Evolutionary conservation across 2,888 invertebrate genomes (phyloP).

Genomic region (Bimastos eiseni): DNA sequence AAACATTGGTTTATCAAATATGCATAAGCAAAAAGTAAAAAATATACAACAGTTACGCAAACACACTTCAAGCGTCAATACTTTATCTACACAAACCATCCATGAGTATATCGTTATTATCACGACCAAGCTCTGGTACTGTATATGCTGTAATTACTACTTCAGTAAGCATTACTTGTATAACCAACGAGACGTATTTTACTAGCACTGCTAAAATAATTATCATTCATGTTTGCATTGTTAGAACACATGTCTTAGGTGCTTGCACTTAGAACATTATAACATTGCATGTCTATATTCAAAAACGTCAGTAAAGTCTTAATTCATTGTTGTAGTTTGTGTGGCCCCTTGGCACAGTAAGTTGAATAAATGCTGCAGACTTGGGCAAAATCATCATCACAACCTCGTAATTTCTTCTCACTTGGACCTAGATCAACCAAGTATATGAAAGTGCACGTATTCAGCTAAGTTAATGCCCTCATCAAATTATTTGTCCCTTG

Average conservation of each 20-base stretch:
- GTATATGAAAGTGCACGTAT: background rate
- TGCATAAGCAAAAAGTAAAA: background rate
- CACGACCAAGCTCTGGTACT: background rate
- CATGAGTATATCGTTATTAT: background rate
- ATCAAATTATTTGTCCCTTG: background rate
- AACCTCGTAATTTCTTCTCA: background rate
- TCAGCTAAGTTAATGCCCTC: background rate
- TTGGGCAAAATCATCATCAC: background rate
- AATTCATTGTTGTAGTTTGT: background rate
- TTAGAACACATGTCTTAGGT: background rate
- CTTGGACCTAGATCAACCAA: background rate
- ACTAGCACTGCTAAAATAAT: background rate
- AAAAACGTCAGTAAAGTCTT: background rate
- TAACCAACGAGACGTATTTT: background rate
- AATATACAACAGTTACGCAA: background rate
- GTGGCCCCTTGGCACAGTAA: conserved; percentile 2
- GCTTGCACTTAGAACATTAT: background rate
- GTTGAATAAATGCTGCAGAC: background rate
- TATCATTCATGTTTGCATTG: background rate
- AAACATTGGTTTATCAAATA: conserved; percentile 13
- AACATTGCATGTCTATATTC: background rate
- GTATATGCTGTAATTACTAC: background rate
- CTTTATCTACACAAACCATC: background rate
- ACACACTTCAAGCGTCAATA: background rate
- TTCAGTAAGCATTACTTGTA: background rate